A percentile compares a stretch with the other conserved stretches of the same genome.
phyloP scores from a whole-genome alignment of 2,888 invertebrate species.

The Mycalesis mineus region DNA sequence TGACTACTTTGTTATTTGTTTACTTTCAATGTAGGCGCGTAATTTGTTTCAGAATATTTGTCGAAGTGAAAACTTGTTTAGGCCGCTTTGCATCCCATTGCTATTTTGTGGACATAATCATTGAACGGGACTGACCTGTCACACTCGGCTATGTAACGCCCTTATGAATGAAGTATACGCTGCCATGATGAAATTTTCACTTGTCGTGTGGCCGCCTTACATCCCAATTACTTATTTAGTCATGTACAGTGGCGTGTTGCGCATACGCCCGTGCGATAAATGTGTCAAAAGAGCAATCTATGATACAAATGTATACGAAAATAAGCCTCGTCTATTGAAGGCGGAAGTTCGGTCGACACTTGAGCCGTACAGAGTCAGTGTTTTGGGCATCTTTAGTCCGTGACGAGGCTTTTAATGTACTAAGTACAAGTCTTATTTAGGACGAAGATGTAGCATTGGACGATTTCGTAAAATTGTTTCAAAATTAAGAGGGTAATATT shows the following conservation, averaged over 20 bases:
- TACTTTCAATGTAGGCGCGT: too few species aligned
- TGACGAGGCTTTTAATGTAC: constrained; percentile 57
- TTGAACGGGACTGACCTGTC: too few species aligned
- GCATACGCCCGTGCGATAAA: background rate
- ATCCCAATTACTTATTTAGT: background rate
- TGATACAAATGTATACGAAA: constrained; percentile 24
- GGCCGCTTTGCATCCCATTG: too few species aligned
- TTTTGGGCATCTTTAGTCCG: constrained; percentile 44
- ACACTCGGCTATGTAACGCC: too few species aligned
- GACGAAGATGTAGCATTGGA: constrained; percentile 76
- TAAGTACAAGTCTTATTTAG: constrained; percentile 75
- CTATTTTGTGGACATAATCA: too few species aligned
- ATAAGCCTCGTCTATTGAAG: constrained; percentile 8
- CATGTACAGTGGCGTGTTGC: background rate
- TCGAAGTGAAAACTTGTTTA: too few species aligned
- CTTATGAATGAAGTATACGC: too few species aligned
- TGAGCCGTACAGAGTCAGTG: constrained; percentile 39
- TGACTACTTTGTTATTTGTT: background rate
- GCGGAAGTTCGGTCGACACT: constrained; percentile 39
- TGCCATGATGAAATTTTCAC: too few species aligned
- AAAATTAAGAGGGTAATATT: constrained; percentile 44
- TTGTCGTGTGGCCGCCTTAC: too few species aligned
- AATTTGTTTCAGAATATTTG: too few species aligned
- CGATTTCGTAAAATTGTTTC: constrained; percentile 55
- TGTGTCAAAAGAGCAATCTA: constrained; percentile 19